Conservation (phyloP, 2,797 vertebrate genomes). For the Chelon auratus region DNA sequence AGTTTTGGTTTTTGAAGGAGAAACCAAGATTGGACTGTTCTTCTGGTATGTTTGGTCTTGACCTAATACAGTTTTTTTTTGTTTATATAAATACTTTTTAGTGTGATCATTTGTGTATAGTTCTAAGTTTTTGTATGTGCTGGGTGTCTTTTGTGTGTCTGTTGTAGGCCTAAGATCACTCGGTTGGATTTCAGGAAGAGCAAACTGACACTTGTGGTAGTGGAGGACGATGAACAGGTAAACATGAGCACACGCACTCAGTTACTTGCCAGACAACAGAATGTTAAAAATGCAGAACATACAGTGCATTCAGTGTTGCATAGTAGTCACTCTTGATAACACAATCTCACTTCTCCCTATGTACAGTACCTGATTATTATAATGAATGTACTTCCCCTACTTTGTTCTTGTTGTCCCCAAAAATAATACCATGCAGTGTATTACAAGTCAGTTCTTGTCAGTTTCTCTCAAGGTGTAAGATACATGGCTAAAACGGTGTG, state of each 20-base stretch:
- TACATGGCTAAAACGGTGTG: neutral
- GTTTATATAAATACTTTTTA: neutral
- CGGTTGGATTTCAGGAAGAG: slow-evolving; percentile 97
- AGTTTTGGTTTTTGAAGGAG: slow-evolving; percentile 98
- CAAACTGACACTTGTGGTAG: slow-evolving; percentile 96
- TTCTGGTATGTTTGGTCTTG: slow-evolving; percentile 88
- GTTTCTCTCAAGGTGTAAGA: neutral
- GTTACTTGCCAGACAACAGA: neutral
- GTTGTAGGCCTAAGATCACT: slow-evolving; percentile 96
- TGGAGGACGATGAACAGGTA: slow-evolving; percentile 98
- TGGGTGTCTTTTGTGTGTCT: neutral
- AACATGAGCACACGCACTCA: slow-evolving; percentile 2
- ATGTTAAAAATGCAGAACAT: slow-evolving; percentile 16
- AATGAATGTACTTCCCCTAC: neutral
- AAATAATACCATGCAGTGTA: neutral
- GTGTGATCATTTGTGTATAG: neutral
- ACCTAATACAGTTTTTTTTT: neutral
- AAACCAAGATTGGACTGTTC: slow-evolving; percentile 98
- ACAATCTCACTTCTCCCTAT: neutral
- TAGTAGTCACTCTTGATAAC: neutral
- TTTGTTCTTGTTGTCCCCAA: neutral
- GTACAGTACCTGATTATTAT: neutral
- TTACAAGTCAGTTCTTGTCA: neutral
- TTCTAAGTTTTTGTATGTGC: neutral
- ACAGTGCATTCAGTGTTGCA: neutral